Evolutionary conservation across 2,113 vertebrate species (phyloP), one percentile per base, ranked within the genome.

Genomic region (Lamprotornis superbus): DNA sequence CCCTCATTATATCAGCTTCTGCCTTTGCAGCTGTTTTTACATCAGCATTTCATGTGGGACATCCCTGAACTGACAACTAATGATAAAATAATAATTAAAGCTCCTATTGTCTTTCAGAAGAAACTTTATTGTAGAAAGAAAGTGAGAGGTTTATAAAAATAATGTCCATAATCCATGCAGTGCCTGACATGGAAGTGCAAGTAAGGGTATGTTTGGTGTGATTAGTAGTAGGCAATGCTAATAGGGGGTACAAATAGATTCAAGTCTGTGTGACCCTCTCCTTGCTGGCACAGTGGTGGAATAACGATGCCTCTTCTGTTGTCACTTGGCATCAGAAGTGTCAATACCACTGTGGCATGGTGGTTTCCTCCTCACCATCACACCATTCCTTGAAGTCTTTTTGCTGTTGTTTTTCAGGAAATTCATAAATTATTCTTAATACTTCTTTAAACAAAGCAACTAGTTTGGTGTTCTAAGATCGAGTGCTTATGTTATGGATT

Each of bases 31-130:
- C 53, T 87, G 70, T 57, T 92, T 85, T 50, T 42, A 21, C 39
- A 20, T 78, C 65, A 78, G 28, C 47, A 12, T 78, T 77, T 92
- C 31, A n/a, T 3, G 7, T 68, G 47, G 61, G 70, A 78, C 57
- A 65, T 68, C n/a, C 53, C 87, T 71, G 19, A 92, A 59, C 30
- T 77, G 52, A 74, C 53, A 90, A 12, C 28, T 44, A 44, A 80
- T 40, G 53, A 47, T 67, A 53, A 73, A 92, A 57, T 33, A 82
- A 42, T 49, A 84, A 77, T 49, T 33, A 18, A 73, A 76, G 28
- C n/a, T 71, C 53, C 61, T 73, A 71, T 71, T 84, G 59, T 40
- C 60, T 88, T 94, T 92, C 19, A 33, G 46, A 90, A 75, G 28
- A 64, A 94, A 65, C 9, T 40, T 35, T 33, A n/a, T 37, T 53